Evolutionary conservation across 2,888 invertebrate species (phyloP), one percentile per base, ranked within the genome.

Genomic region (Allacma fusca): DNA sequence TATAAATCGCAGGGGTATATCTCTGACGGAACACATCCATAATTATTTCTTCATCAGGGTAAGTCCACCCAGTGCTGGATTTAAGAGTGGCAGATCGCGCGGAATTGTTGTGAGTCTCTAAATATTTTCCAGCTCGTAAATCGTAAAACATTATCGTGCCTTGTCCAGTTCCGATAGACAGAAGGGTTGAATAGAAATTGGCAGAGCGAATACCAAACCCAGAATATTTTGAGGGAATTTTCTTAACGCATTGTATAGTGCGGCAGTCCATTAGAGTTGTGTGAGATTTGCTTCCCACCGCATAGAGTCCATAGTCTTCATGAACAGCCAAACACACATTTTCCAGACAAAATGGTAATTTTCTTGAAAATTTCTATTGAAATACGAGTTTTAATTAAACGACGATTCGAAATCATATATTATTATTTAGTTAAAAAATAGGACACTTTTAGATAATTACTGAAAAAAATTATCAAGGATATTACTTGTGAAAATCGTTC

Each of bases 1-100:
- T 97, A 88, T 97, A 98, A 85, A 98, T 95, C 23, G 97, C 97
- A 40, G 96, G 93, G 79, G 93, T 93, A 87, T 97, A 95, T 87
- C 94, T 94, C 77, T 82, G 81, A 65, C 82, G 59, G 44, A 80
- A 82, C 34, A 81, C 78, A 57, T 82, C 83, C 81, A 83, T 81
- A 1, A 82, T 78, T 16, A 82, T 79, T 75, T 83, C 83, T 78
- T 83, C 83, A 28, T 82, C 82, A 0, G 80, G 81, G 67, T 80
- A 82, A 5, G 82, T 83, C 88, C 93, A 95, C 81, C 96, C 96
- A 86, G 93, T 92, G 80, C 94, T 94, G 78, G 95, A 93, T 87
- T 94, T 94, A 24, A 96, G 88, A 7, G 94, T 93, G 71, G 95
- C 95, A 0, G 95, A 94, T 83, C 95, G 91, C 12, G 94, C 93